phyloP scores from a whole-genome alignment of 2,888 invertebrate genomes.

The Aphodius granarius region DNA sequence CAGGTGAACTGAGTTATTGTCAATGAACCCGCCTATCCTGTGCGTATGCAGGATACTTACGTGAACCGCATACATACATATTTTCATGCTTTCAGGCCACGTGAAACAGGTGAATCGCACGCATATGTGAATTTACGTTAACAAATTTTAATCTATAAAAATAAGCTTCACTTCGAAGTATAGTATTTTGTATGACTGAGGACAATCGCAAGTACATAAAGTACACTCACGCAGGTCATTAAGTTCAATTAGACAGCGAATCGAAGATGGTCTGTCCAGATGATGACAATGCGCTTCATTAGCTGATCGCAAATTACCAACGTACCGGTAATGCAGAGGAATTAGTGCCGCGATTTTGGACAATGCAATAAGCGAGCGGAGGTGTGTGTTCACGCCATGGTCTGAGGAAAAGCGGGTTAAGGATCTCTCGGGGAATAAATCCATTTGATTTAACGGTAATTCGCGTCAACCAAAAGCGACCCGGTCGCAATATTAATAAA shows the following conservation, averaged over 20 bases:
- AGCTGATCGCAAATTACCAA: neutral
- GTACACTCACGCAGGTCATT: neutral
- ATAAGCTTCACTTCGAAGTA: neutral
- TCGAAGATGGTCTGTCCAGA: neutral
- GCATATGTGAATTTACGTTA: neutral
- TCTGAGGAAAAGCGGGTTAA: neutral
- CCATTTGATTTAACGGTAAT: neutral
- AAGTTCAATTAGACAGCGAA: neutral
- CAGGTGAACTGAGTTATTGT: neutral
- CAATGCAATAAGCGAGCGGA: neutral
- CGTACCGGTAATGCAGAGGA: neutral
- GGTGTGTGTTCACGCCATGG: neutral
- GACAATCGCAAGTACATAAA: neutral
- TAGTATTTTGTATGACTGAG: no score
- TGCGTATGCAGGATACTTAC: neutral
- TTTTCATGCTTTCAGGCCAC: neutral
- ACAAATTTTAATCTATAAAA: neutral
- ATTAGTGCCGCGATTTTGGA: neutral
- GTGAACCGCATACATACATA: neutral
- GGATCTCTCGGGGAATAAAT: neutral
- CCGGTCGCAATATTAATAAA: slow-evolving; percentile 14
- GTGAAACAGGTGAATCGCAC: neutral
- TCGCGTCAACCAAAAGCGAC: neutral
- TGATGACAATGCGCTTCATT: neutral
- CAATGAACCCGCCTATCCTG: neutral